Evolutionary conservation across 2,888 invertebrate genomes (phyloP), one percentile per base, ranked within the genome.

Genomic region (Rhodophaea formosa): DNA sequence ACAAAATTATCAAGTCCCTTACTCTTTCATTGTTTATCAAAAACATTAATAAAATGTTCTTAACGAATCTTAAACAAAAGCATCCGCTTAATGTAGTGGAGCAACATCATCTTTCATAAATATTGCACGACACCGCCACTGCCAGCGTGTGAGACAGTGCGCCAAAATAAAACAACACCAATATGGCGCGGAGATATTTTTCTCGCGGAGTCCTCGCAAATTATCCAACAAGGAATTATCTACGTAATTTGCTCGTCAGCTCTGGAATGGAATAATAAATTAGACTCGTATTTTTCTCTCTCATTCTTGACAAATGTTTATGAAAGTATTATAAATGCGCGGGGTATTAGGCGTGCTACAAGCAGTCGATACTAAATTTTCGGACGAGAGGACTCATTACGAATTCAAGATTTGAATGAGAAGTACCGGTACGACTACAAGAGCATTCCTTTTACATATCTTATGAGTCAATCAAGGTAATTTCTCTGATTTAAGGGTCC

Each of bases 121-220:
- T 30, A 49, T 30, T 30, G 14, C 16, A 7, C 10, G 17, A n/a
- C 23, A 35, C 16, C 16, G 35, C 66, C 23, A 35, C 16, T 17
- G 35, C 66, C 64, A 69, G 69, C 74, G 77, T 74, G 77, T 75
- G 71, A 74, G 77, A 72, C 79, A 76, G 74, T 67, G 64, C 68
- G 74, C 68, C 61, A 77, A 86, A 84, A 84, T 23, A 82, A 82
- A 83, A 79, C 76, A 63, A 66, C 70, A 7, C 23, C 74, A 75
- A 35, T 55, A 56, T 54, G 66, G 71, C 70, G 68, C 60, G 65
- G 63, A 70, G 69, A 78, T 80, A 77, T 75, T 81, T 83, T 84
- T 86, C 87, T 80, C 85, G 86, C 82, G 84, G 78, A 69, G 72
- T 77, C 68, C 71, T 69, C 69, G 71, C 75, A 70, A 72, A 78